Base-by-base conservation (phyloP, 2,797 vertebrate genomes). In the Discoglossus pictus region DNA sequence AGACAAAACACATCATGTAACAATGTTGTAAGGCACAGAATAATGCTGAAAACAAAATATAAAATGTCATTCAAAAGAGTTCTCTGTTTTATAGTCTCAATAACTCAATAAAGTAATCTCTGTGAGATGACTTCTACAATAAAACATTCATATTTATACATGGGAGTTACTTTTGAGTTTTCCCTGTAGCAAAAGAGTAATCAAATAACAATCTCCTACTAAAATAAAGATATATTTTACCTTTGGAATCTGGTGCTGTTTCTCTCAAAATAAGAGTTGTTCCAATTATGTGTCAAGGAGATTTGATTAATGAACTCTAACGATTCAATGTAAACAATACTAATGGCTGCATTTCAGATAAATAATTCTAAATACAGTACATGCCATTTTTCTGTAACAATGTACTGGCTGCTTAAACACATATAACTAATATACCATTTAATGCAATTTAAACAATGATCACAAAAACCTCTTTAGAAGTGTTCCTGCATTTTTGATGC, bases 291-390 rank as follows among this genome's bases (percentile, higher is more conserved):
- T 67, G 64, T 67, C 64, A 67, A 58, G 35, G 44, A 67, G 31
- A 47, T 11, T 58, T 67, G 64, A 67, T 67, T 67, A 67, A 67
- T 67, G 64, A 40, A 50, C 35, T 59, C 64, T 13, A 40, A 48
- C 50, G 54, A 67, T 47, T 67, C 64, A 67, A 59, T 67, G 44
- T 67, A 67, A 67, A 67, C 64, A 67, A 58, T 50, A 50, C 36
- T 58, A 58, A 54, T 67, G 64, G 64, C 64, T 58, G 64, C 40
- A 46, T 58, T 67, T 67, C 53, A 67, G 48, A 67, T 42, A 59
- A 58, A 54, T 67, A 67, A 59, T 51, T 67, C 42, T n/a, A 56
- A 63, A 50, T 67, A 35, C 23, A 58, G 44, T n/a, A 7, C 47
- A 67, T 59, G 36, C 34, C 44, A 50, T 59, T 58, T 38, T 24